Base-by-base conservation (phyloP, 2,888 invertebrate genomes). In the Platycnemis pennipes region DNA sequence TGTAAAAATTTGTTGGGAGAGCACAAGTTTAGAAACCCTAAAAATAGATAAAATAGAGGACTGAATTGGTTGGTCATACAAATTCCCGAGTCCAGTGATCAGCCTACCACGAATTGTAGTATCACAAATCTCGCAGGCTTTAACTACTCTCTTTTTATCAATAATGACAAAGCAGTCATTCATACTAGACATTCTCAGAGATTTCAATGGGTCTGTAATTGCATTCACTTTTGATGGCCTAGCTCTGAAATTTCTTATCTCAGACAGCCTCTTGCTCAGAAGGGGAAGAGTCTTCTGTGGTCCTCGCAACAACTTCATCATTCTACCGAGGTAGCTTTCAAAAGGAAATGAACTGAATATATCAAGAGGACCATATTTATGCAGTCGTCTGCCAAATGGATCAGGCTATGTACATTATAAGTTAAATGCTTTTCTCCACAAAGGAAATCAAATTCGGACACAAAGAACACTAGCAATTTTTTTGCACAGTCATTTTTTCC, bases 261-360 rank as follows among this genome's bases (percentile, higher is more conserved):
- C 56, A 56, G 56, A 56, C 13, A 56, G 56, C 22, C 56, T 56
- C 56, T 56, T 56, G 56, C 56, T 22, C n/a, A n/a, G n/a, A n/a
- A n/a, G n/a, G n/a, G n/a, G n/a, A n/a, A n/a, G n/a, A n/a, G n/a
- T 56, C 56, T 56, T 56, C 56, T 19, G 56, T 56, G 56, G 56
- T 56, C 56, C 56, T 56, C 56, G n/a, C n/a, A n/a, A 56, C 56
- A 56, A 56, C 56, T 56, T 56, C 56, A 56, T 56, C 56, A 56
- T 56, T 56, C 56, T 56, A 56, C 56, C 56, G 16, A 56, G 13
- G 56, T 56, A 56, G 13, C 56, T 56, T 56, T 56, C 56, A 16
- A 56, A 56, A 56, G 56, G 22, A 13, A 4, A 22, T 19, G 22
- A 3, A 56, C 22, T 3, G 11, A 13, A n/a, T n/a, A n/a, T n/a